Evolutionary conservation across 2,113 vertebrate genomes (phyloP).

Genomic region (Pseudopodoces humilis): DNA sequence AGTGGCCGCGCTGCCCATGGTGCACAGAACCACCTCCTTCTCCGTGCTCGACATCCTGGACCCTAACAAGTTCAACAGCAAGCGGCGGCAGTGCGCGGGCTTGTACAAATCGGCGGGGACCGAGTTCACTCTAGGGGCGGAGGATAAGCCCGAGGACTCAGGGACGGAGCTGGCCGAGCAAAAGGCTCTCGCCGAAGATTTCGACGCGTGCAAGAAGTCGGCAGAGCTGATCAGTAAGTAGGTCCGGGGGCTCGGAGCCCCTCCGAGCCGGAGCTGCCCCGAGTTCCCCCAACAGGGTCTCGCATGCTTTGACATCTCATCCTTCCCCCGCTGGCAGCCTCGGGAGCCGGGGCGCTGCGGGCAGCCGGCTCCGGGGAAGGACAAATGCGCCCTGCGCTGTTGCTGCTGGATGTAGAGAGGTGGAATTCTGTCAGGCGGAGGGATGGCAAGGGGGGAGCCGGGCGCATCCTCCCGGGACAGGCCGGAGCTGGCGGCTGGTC

Average conservation of each 20-base stretch:
- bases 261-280: not conserved
- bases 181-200: slow-evolving; percentile 75
- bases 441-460: not conserved
- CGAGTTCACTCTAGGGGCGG: slow-evolving; percentile 30
- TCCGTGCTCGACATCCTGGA: slow-evolving; percentile 97
- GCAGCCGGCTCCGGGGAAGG: not conserved
- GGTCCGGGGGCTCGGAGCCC: not conserved
- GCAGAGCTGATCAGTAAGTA: slow-evolving; percentile 77
- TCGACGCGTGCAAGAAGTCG: slow-evolving; percentile 76
- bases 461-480: not conserved
- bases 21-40: slow-evolving; percentile 93
- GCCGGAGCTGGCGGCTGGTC: not conserved
- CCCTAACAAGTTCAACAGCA: slow-evolving; percentile 95
- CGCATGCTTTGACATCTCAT: not conserved
- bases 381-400: accelerated
- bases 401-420: not conserved
- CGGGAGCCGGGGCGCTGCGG: not conserved
- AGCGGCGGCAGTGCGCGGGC: slow-evolving; percentile 68
- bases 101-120: slow-evolving; percentile 68
- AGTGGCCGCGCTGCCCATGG: slow-evolving; percentile 65
- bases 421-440: accelerated
- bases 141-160: slow-evolving; percentile 65
- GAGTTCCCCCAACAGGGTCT: not conserved
- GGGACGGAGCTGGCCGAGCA: slow-evolving; percentile 60
- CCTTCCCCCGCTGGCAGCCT: not conserved